Evolutionary conservation across 2,797 vertebrate genomes (phyloP).

Genomic region (Rhabdomys pumilio): DNA sequence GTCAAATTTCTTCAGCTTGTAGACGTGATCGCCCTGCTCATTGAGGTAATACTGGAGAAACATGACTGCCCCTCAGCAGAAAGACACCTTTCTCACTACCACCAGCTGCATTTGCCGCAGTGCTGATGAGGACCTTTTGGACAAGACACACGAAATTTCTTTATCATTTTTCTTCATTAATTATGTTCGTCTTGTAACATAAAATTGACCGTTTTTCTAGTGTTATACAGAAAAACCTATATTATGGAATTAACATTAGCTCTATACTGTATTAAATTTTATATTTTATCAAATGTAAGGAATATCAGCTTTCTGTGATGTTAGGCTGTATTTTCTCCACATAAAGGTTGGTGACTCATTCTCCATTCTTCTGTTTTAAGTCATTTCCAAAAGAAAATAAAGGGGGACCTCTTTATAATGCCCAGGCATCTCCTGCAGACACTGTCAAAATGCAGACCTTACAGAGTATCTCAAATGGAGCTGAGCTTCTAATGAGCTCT

Average conservation of each 20-base stretch:
- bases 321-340: not conserved
- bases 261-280: not conserved
- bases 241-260: conserved; percentile 25
- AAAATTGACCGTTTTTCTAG: not conserved
- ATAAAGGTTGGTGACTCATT: not conserved
- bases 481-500: not conserved
- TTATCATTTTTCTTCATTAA: not conserved
- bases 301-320: not conserved
- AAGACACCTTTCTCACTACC: fast-evolving
- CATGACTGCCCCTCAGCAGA: conserved; percentile 84
- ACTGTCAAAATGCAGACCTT: not conserved
- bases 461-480: not conserved
- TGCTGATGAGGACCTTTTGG: not conserved
- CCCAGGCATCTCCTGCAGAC: not conserved
- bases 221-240: not conserved
- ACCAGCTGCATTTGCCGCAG: fast-evolving
- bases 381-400: conserved; percentile 46
- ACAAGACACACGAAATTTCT: not conserved
- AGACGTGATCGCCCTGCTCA: conserved; percentile 93
- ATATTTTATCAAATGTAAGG: conserved; percentile 22
- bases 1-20: conserved; percentile 94
- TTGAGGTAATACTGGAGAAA: conserved; percentile 94
- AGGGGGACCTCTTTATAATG: not conserved
- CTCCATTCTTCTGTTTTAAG: not conserved
- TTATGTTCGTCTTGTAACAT: conserved; percentile 17